Conservation (phyloP, 2,113 vertebrate genomes). For the Lagopus leucura region DNA sequence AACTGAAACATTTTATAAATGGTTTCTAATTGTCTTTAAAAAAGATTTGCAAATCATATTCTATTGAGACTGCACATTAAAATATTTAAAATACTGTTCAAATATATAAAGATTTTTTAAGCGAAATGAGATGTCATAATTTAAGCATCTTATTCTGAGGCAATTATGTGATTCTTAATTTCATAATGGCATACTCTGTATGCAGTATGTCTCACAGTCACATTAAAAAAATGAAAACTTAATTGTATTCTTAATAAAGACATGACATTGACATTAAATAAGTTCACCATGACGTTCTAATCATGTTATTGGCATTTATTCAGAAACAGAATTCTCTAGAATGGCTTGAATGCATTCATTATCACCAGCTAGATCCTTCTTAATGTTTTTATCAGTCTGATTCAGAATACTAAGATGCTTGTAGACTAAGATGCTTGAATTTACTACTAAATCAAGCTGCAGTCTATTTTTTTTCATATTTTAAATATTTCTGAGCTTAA, state of each 20-base stretch:
- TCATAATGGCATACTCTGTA: background rate
- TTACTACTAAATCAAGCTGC: background rate
- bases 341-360: constrained; percentile 23
- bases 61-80: background rate
- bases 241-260: background rate
- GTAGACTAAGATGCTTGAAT: background rate
- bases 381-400: constrained; percentile 14
- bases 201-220: background rate
- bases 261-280: background rate
- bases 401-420: background rate
- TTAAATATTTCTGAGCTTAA: background rate
- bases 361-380: background rate
- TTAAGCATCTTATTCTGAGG: background rate
- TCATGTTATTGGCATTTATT: constrained; percentile 46
- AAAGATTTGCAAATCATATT: background rate
- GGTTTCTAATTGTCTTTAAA: background rate
- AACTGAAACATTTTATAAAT: background rate
- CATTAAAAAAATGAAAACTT: background rate
- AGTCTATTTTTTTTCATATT: background rate
- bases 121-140: background rate
- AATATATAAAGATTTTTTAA: background rate
- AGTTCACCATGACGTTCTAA: background rate
- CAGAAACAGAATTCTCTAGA: constrained; percentile 17
- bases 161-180: background rate
- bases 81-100: background rate